Percentiles rank a stretch among this genome's conserved stretches.
These are phyloP conservation scores for Volucella inflata DNA, from an alignment of 2,888 invertebrate genomes.

Conservation along the genomic window DNA sequence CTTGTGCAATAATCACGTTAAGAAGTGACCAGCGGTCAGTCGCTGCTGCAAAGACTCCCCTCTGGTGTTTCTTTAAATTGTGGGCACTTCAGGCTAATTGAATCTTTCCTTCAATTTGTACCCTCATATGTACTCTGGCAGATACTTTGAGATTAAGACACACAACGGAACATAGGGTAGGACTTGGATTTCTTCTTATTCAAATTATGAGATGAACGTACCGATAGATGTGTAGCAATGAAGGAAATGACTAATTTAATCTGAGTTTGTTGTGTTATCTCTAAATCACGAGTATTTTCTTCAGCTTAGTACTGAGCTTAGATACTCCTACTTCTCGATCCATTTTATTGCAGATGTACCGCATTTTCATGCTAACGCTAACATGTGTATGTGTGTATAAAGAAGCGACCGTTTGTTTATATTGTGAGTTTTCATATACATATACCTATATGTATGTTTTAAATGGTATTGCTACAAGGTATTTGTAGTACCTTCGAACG, in stretches of 20 bases:
- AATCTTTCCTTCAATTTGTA: conserved; percentile 72
- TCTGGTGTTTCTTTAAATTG: conserved; percentile 23
- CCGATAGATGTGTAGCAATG: conserved; percentile 22
- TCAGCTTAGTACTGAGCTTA: neutral
- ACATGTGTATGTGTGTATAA: too few species aligned
- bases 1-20: conserved; percentile 11
- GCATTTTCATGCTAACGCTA: too few species aligned
- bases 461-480: too few species aligned
- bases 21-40: conserved; percentile 42
- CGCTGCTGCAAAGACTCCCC: conserved; percentile 34
- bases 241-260: conserved; percentile 75
- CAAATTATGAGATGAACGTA: conserved; percentile 42
- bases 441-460: too few species aligned
- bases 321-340: too few species aligned
- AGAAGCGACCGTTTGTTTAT: too few species aligned
- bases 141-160: neutral
- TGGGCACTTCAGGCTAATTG: conserved; percentile 68
- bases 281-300: conserved; percentile 22
- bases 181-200: conserved; percentile 37
- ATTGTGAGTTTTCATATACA: too few species aligned
- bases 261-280: conserved; percentile 58
- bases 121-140: neutral
- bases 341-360: too few species aligned
- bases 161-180: conserved; percentile 41
- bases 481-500: neutral